phyloP scores from a whole-genome alignment of 2,888 invertebrate species.

The Melanostoma scalare region DNA sequence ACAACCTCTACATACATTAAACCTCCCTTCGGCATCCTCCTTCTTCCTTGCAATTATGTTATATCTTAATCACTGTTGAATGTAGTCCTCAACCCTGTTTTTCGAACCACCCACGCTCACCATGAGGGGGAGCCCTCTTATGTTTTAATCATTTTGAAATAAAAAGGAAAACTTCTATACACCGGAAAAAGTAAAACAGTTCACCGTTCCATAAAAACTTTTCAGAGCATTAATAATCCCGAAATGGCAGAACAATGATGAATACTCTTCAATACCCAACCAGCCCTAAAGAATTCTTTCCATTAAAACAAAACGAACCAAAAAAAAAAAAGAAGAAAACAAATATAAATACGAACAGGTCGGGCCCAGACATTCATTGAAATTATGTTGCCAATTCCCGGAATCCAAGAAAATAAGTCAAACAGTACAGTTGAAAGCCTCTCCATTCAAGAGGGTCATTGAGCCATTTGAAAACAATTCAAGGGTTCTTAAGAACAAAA shows the following conservation, averaged over 20 bases:
- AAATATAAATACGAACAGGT: constrained; percentile 26
- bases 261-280: background rate
- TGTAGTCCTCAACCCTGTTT: too few species aligned
- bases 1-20: too few species aligned
- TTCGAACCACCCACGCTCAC: background rate
- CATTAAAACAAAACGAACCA: constrained; percentile 45
- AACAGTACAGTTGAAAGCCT: constrained; percentile 41
- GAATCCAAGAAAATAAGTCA: constrained; percentile 53
- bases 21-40: too few species aligned
- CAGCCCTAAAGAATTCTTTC: constrained; percentile 23
- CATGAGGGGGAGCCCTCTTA: constrained; percentile 3
- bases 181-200: constrained; percentile 39
- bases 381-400: constrained; percentile 69
- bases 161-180: constrained; percentile 11
- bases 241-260: constrained; percentile 45
- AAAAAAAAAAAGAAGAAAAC: background rate
- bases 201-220: constrained; percentile 35
- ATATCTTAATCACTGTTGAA: too few species aligned
- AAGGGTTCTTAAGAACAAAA: constrained; percentile 42
- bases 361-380: constrained; percentile 59
- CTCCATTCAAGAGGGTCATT: constrained; percentile 58
- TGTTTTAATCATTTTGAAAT: constrained; percentile 31
- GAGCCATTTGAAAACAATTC: constrained; percentile 43
- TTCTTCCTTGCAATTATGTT: too few species aligned
- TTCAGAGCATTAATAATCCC: constrained; percentile 57